A percentile compares a stretch with the other conserved stretches of the same genome.
These are phyloP conservation scores for Ophion obscuratus DNA, from an alignment of 2,888 invertebrate genomes.

Conservation along the genomic window DNA sequence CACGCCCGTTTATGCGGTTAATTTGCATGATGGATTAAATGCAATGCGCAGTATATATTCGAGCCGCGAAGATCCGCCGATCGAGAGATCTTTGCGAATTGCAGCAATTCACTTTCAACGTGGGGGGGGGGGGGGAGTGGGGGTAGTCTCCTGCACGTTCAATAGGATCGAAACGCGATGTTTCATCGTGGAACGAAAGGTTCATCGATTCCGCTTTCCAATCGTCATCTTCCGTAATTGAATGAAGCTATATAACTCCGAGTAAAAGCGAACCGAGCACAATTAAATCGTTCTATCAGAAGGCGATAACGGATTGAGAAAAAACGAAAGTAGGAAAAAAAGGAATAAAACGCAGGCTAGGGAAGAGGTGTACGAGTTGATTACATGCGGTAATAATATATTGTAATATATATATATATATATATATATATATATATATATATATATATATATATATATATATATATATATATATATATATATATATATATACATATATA, in stretches of 20 bases:
- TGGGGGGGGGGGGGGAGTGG: no score
- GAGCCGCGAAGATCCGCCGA: neutral
- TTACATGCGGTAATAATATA: no score
- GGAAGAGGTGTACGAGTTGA: no score
- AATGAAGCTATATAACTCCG: neutral
- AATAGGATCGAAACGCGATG: conserved; percentile 8
- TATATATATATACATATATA: no score
- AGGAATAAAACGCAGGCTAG: no score
- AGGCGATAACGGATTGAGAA: neutral
- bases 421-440: no score
- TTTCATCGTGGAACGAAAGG: neutral
- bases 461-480: no score
- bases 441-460: no score
- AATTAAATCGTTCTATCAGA: neutral
- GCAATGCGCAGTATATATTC: neutral
- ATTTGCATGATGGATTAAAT: conserved; percentile 39
- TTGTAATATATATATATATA: no score
- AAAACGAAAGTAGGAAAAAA: neutral
- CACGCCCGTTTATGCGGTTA: conserved; percentile 18
- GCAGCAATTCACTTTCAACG: conserved; percentile 20
- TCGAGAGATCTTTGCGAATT: conserved; percentile 20
- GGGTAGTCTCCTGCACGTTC: neutral
- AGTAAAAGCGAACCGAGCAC: neutral
- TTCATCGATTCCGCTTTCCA: conserved; percentile 18
- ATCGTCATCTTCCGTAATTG: conserved; percentile 10